Base-by-base conservation (phyloP, 2,113 vertebrate genomes). In the Zosterops hypoxanthus region DNA sequence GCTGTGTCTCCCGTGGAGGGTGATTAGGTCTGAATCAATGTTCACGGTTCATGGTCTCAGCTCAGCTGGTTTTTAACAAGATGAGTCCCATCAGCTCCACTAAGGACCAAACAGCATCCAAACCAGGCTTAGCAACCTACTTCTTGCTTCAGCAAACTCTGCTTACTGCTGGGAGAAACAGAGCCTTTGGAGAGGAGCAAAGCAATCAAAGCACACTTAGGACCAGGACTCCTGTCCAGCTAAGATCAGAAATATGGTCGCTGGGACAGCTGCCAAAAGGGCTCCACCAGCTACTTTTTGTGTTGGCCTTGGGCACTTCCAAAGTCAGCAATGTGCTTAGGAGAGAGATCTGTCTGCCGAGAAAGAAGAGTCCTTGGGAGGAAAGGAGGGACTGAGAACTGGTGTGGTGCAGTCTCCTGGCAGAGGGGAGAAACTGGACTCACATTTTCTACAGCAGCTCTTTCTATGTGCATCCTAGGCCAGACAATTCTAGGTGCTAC, bases 121-220 rank as follows among this genome's bases (percentile, higher is more conserved):
- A 95, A 94, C 47, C 7, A 64, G 77, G 46, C 94, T 95, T 82
- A 93, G 69, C 87, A 93, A 93, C 90, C 82, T 92, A 61, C 85
- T 90, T 95, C 94, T 94, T 96, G 95, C 95, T 95, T 96, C 95
- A 96, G 93, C 95, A 88, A 94, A 82, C 88, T 91, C 95, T 94
- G 82, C 80, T 90, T 96, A 95, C 86, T 86, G 82, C 92, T 92
- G 88, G 93, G 93, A 95, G 75, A 77, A 69, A 81, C 92, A 96
- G 59, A 94, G 88, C 86, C 82, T 91, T 93, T 76, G 70, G 86
- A 94, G 88, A 86, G 60, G 61, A 96, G 92, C 49, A 76, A 77
- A 91, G 77, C 86, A 94, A 96, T 92, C 94, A 94, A 77, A 96
- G 64, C 89, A 85, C 82, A 86, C 93, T 94, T 94, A 93, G 95